Percentiles rank a stretch among this genome's conserved stretches.
phyloP scores from a whole-genome alignment of 2,888 invertebrate genomes.

The Sacculina carcini region DNA sequence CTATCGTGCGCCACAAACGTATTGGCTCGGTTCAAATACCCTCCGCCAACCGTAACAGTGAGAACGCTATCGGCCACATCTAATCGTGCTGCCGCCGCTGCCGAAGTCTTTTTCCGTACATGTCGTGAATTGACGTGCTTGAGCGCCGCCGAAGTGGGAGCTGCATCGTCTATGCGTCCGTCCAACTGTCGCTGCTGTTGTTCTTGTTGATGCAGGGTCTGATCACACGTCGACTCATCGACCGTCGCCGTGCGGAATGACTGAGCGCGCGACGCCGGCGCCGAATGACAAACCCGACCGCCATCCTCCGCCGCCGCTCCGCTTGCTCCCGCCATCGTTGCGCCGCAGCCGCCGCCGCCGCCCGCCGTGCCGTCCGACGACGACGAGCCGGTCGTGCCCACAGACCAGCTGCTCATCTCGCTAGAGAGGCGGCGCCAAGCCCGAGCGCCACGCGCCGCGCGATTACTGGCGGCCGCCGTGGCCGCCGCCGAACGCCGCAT shows the following conservation, averaged over 20 bases:
- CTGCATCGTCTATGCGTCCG: constrained; percentile 1
- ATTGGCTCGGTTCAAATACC: constrained; percentile 42
- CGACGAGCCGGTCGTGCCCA: constrained; percentile 48
- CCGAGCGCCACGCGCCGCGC: no score
- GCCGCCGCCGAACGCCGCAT: constrained; percentile 42
- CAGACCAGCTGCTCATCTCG: constrained; percentile 64
- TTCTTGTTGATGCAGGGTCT: background rate
- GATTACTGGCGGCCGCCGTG: no score
- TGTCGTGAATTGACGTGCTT: background rate
- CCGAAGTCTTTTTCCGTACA: background rate
- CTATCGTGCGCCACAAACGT: constrained; percentile 24
- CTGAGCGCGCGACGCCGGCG: background rate
- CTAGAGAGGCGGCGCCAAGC: constrained; percentile 52
- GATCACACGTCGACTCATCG: background rate
- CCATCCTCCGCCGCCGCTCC: constrained; percentile 3
- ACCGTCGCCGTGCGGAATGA: background rate
- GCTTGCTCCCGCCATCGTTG: background rate
- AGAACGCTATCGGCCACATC: constrained; percentile 49
- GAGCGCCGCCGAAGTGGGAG: background rate
- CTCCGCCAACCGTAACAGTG: constrained; percentile 61
- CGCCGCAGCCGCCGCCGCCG: constrained; percentile 23
- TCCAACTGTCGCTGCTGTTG: background rate
- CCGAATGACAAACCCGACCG: background rate
- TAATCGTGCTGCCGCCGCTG: constrained; percentile 6
- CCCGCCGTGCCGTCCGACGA: constrained; percentile 36